These are phyloP conservation scores for Mesorhabditis spiculigera DNA, from an alignment of 2,888 invertebrate genomes.

Conservation along the genomic window DNA sequence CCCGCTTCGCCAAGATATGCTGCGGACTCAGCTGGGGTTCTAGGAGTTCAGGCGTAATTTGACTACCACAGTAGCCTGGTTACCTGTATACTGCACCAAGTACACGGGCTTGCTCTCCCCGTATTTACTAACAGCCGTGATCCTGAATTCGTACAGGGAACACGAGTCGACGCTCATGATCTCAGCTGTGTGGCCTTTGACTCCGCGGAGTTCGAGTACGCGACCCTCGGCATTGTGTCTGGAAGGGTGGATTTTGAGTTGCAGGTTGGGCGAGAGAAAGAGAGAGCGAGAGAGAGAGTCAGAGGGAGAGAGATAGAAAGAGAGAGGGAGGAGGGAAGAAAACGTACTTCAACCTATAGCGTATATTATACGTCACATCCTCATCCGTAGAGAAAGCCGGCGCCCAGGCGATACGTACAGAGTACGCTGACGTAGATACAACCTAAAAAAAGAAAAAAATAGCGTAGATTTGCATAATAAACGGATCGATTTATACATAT, in stretches of 20 bases:
- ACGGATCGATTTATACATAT: not conserved
- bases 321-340: not conserved
- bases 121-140: conserved; percentile 53
- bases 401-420: conserved; percentile 54
- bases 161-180: conserved; percentile 57
- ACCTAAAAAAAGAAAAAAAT: conserved; percentile 26
- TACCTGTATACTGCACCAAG: conserved; percentile 56
- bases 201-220: conserved; percentile 41
- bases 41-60: conserved; percentile 14
- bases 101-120: conserved; percentile 55
- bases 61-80: not conserved
- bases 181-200: conserved; percentile 44
- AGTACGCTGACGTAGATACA: conserved; percentile 55
- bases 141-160: conserved; percentile 54
- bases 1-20: conserved; percentile 50
- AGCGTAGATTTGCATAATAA: not conserved
- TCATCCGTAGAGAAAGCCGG: conserved; percentile 53
- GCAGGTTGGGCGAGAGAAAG: not conserved
- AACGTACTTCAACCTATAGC: conserved; percentile 50
- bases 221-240: conserved; percentile 45
- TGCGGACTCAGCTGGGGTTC: conserved; percentile 56
- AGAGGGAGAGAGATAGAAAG: too few relatives aligned
- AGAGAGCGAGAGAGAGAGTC: too few relatives aligned
- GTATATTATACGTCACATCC: conserved; percentile 38
- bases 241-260: conserved; percentile 6